A percentile compares a stretch with the other conserved stretches of the same genome.
Conservation (phyloP, 2,797 vertebrate genomes). For the Prunella strophiata region DNA sequence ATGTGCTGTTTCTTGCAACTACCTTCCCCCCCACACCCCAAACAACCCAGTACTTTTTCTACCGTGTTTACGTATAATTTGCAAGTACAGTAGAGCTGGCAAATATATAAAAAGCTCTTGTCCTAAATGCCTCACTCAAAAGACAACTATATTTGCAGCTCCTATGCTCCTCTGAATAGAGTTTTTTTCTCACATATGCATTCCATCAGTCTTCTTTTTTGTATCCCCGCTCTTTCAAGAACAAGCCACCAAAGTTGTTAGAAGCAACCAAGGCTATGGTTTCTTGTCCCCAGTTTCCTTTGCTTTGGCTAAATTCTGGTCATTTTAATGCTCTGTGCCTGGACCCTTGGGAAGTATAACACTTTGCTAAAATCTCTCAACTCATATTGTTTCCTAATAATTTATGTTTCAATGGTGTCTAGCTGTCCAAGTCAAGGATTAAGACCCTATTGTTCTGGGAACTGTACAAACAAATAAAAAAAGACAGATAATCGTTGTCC, state of each 20-base stretch:
- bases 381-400: conserved; percentile 62
- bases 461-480: conserved; percentile 46
- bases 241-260: conserved; percentile 57
- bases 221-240: conserved; percentile 38
- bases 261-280: background rate
- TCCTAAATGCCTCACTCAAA: background rate
- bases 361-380: conserved; percentile 43
- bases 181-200: conserved; percentile 7
- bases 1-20: background rate
- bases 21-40: rapidly evolving
- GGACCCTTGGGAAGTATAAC: conserved; percentile 46
- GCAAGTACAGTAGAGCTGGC: background rate
- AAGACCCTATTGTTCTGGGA: conserved; percentile 47
- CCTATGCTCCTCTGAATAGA: background rate
- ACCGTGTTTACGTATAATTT: background rate
- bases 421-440: conserved; percentile 57
- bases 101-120: background rate
- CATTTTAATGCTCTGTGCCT: conserved; percentile 29
- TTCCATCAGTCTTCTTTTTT: conserved; percentile 46
- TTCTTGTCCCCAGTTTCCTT: conserved; percentile 59
- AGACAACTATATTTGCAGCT: conserved; percentile 6
- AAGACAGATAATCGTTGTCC: background rate
- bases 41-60: background rate
- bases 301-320: conserved; percentile 22
- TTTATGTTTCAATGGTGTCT: conserved; percentile 67